Base-by-base conservation (phyloP, 2,113 vertebrate species). In the Carlito syrichta region DNA sequence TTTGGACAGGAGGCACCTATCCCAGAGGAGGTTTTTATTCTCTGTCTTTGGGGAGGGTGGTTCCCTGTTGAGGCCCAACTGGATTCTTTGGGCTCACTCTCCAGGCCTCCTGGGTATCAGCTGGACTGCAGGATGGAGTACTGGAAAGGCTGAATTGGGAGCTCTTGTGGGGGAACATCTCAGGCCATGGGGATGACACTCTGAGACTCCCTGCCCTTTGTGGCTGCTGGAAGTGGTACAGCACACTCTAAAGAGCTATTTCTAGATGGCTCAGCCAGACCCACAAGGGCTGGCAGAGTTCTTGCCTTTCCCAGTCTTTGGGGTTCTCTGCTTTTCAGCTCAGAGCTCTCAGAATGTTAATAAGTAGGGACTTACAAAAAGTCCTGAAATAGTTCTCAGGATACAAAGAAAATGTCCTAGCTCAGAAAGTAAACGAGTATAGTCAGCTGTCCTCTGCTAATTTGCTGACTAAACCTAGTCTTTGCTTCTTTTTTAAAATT, bases 301-400 rank as follows among this genome's bases (percentile, higher is more conserved):
- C 58, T 84, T 86, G 81, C 35, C 52, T 83, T 95, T 93, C 85
- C 63, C 79, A 87, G 86, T 76, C 56, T 86, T 89, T n/a, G 38
- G 91, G 43, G 45, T 87, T 94, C 94, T 97, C 52, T 60, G 38
- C 62, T 82, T 96, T 76, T 83, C 76, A 91, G 89, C 82, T 89
- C 92, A 60, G 60, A 91, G 86, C 52, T 91, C 86, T 81, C 85
- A 83, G 82, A 95, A 95, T 97, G 77, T 91, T 93, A 96, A 43
- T 92, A 93, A 86, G 82, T 10, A 76, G 45, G n/a, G 13, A 50
- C 10, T 86, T 87, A 30, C 35, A 77, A 88, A 86, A 93, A 76
- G 82, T 84, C 68, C 58, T 66, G 63, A 60, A 76, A 62, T 77
- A 95, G 68, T 89, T 91, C 45, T 91, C 45, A 69, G 82, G 40